Evolutionary conservation across 2,797 vertebrate genomes (phyloP), one percentile per base, ranked within the genome.

Genomic region (Nyctalus aviator): DNA sequence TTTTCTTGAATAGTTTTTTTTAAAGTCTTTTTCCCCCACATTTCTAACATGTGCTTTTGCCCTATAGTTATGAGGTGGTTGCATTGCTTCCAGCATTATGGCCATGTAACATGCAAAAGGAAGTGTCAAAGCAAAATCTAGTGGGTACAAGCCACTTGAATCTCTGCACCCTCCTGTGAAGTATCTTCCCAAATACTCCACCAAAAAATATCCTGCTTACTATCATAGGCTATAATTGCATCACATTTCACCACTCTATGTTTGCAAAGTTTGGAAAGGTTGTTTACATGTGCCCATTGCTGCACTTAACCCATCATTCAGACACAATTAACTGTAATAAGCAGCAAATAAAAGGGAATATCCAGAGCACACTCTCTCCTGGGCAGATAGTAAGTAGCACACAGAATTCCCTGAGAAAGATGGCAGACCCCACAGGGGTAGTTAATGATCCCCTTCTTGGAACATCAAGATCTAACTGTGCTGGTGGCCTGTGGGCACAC

Each of bases 381-480:
- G 71, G 35, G 46, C 30, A 76, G n/a, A 37, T 64, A 25, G 69
- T 83, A 75, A 35, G 21, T 0, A 85, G 71, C 7, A 68, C 62
- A 66, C 23, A 8, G 66, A 84, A 59, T 92, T 82, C 92, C 57
- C 37, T 3, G 8, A 72, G 30, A 48, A 64, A 57, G 15, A 30
- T 8, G 11, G 66, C 55, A 66, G 15, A 15, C 73, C 46, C 21
- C 53, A 18, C 6, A 35, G 84, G 62, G 62, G 35, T 15, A 44
- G 17, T 32, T 76, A 88, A 57, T 30, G 64, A 46, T 18, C 88
- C 77, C 15, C 64, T 90, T 81, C 86, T 35, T 66, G 20, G 83
- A 93, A 97, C 77, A 90, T 27, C 14, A 44, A 64, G 76, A 72
- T 69, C 94, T 75, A 66, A 46, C 85, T 48, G 30, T 59, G 9